Conservation (phyloP, 2,113 vertebrate genomes). For the Galbula dea region DNA sequence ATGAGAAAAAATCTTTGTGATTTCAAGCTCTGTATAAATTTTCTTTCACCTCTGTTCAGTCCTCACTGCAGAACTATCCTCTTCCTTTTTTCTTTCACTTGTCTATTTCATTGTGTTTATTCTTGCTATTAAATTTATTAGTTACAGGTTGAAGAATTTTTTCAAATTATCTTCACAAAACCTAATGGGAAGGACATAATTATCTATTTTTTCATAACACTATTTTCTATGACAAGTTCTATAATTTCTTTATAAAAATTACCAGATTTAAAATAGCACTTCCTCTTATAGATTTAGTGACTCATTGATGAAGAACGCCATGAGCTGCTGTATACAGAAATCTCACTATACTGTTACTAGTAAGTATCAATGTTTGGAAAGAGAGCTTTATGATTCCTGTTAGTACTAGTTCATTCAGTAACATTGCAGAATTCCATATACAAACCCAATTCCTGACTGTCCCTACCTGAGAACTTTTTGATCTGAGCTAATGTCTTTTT, state of each 20-base stretch:
- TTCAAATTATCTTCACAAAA: no score
- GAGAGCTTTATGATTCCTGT: not conserved
- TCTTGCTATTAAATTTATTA: no score
- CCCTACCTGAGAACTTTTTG: not conserved
- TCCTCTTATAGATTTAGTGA: not conserved
- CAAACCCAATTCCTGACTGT: not conserved
- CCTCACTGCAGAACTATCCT: no score
- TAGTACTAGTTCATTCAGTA: not conserved
- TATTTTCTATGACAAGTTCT: no score
- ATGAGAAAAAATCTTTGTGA: no score
- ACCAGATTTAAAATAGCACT: not conserved
- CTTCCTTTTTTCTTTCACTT: no score
- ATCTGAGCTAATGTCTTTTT: not conserved
- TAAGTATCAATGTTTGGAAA: not conserved
- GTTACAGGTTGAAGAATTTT: no score
- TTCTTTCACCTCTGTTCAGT: no score
- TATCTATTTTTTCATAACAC: no score
- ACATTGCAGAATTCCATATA: not conserved
- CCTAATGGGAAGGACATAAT: no score
- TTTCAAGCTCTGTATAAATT: no score
- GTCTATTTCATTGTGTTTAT: no score
- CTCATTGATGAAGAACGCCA: not conserved
- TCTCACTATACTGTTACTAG: not conserved
- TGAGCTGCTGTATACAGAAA: not conserved
- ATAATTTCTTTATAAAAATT: not conserved